A percentile compares a stretch with the other conserved stretches of the same genome.
These are phyloP conservation scores for Remorina albescens DNA, from an alignment of 2,797 vertebrate genomes.

Conservation along the genomic window DNA sequence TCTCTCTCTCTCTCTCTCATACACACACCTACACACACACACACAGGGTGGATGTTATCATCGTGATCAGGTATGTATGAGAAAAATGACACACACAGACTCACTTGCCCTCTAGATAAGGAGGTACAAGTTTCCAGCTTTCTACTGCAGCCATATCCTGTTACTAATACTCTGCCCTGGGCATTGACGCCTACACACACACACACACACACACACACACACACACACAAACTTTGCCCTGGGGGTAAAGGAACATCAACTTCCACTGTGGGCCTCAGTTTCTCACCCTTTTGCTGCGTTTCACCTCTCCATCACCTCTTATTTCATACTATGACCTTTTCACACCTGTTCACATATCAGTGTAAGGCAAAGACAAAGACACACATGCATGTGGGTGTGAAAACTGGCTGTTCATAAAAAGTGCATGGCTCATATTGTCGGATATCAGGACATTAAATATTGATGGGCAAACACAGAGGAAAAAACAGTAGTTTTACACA, in stretches of 20 bases:
- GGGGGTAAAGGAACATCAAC: conserved; percentile 81
- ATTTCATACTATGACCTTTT: conserved; percentile 64
- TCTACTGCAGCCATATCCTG: conserved; percentile 87
- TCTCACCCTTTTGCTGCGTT: conserved; percentile 72
- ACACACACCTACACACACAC: conserved; percentile 46
- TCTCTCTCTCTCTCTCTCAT: no score
- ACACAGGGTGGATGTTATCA: conserved; percentile 76
- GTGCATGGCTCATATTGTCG: background rate
- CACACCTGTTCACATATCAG: conserved; percentile 60
- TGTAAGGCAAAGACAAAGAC: conserved; percentile 18
- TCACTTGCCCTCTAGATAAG: conserved; percentile 88
- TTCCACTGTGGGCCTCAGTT: conserved; percentile 73
- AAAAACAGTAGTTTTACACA: background rate
- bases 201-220: conserved; percentile 39
- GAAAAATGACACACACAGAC: conserved; percentile 83
- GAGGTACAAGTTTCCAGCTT: conserved; percentile 87
- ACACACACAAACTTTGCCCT: conserved; percentile 56
- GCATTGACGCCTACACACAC: conserved; percentile 64
- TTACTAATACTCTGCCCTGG: conserved; percentile 90
- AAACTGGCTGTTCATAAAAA: conserved; percentile 26
- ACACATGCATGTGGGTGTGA: background rate
- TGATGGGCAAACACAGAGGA: background rate
- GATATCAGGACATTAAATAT: background rate
- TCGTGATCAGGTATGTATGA: conserved; percentile 85
- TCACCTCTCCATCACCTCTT: conserved; percentile 73